Base-by-base conservation (phyloP, 2,113 vertebrate genomes). In the Callaeas wilsoni region DNA sequence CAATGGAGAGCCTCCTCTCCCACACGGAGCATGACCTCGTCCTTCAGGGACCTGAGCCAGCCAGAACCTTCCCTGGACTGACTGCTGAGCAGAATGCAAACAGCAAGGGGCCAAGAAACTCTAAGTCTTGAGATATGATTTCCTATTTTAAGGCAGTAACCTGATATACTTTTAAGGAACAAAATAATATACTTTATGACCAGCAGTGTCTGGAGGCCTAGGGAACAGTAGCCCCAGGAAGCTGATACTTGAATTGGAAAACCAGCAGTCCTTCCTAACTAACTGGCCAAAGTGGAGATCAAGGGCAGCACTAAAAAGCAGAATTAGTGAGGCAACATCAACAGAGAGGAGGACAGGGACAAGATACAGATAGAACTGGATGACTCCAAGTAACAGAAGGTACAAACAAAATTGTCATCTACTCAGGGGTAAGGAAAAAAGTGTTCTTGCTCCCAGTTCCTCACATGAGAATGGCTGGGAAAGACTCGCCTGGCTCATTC, bases 81-180 rank as follows among this genome's bases (percentile, higher is more conserved):
- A 53, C 50, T 83, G 64, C 67, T 64, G 70, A 91, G 57, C 69
- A 87, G 73, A 84, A 83, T 1, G 10, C 44, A 68, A 91, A 77
- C 44, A 78, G 65, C 8, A n/a, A 5, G 37, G 49, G 63, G 9
- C 37, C 59, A 35, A 16, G 85, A 76, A 41, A 76, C 70, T 84
- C 56, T 70, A 68, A 89, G 32, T 11, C 23, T 42, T 41, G 33
- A 93, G 57, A 62, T 35, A 68, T 2, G 7, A 42, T n/a, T 73
- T 53, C 55, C 46, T 93, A 73, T 76, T 85, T 84, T 74, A 93
- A 80, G 93, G 19, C 55, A 92, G 19, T 21, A 77, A 93, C 55
- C 50, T 46, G 64, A 86, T 76, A 76, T 0, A 49, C 44, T 80
- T 87, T 46, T 68, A 89, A 57, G 27, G 50, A 91, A 71, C 12